Evolutionary conservation across 2,113 vertebrate genomes (phyloP).

Genomic region (Triplophysa rosa): DNA sequence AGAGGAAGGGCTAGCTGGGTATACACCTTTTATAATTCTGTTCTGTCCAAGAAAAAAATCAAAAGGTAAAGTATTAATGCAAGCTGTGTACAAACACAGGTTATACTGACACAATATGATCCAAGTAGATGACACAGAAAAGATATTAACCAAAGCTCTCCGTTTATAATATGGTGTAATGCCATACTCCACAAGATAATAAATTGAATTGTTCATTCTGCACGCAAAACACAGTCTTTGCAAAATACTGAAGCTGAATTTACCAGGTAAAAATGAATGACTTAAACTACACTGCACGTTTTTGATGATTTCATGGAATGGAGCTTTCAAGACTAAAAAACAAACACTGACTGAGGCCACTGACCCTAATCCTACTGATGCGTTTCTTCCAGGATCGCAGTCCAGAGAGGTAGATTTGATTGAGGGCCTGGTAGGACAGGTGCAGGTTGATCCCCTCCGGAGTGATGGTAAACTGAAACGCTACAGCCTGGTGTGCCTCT

Average conservation of each 20-base stretch:
- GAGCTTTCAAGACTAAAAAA: background rate
- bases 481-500: conserved; percentile 87
- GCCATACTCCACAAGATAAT: no score
- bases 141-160: background rate
- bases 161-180: no score
- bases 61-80: background rate
- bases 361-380: conserved; percentile 79
- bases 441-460: conserved; percentile 78
- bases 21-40: conserved; percentile 80
- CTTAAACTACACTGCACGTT: background rate
- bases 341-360: background rate
- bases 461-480: conserved; percentile 83
- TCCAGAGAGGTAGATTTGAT: conserved; percentile 83
- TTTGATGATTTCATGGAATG: background rate
- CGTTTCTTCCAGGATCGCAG: conserved; percentile 86
- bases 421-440: conserved; percentile 77
- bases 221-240: background rate
- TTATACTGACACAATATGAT: background rate
- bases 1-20: conserved; percentile 85
- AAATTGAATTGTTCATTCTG: background rate
- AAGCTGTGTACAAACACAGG: background rate
- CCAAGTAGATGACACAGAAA: background rate
- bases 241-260: background rate
- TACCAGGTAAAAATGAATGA: background rate
- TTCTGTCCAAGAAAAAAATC: conserved; percentile 71